phyloP scores from a whole-genome alignment of 2,888 invertebrate genomes.

The Epinotia demarniana region DNA sequence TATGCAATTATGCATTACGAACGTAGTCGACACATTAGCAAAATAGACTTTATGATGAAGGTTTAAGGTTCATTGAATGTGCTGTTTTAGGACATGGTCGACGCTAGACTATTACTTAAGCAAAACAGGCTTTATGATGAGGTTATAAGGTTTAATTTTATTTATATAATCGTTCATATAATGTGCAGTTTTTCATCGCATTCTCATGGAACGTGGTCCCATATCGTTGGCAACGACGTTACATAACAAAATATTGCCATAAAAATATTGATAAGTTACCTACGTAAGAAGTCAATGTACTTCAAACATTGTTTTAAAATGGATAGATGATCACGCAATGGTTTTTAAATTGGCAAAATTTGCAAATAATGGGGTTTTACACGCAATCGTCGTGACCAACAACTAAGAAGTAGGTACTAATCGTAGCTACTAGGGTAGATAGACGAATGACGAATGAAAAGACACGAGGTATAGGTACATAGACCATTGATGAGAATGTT shows the following conservation, averaged over 20 bases:
- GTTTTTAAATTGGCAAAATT: slow-evolving; percentile 33
- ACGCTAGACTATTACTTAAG: neutral
- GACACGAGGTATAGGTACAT: neutral
- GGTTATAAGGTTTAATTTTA: slow-evolving; percentile 8
- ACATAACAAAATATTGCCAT: slow-evolving; percentile 17
- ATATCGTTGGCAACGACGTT: slow-evolving; percentile 21
- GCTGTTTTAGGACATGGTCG: neutral
- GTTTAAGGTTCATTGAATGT: no score
- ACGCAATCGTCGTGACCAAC: slow-evolving; percentile 15
- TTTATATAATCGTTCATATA: neutral
- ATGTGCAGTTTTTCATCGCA: slow-evolving; percentile 26
- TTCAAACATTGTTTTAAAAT: slow-evolving; percentile 23
- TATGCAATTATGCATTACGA: slow-evolving; percentile 38
- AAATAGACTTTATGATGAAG: no score
- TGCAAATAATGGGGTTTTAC: slow-evolving; percentile 33
- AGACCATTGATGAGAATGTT: neutral
- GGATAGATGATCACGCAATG: slow-evolving; percentile 27
- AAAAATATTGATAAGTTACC: slow-evolving; percentile 24
- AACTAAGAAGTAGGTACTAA: neutral
- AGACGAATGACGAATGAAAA: neutral
- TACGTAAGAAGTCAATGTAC: slow-evolving; percentile 28
- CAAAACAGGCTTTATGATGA: neutral
- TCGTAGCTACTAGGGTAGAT: no score
- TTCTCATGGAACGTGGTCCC: slow-evolving; percentile 19
- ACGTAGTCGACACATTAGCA: neutral